Percentiles rank a stretch among this genome's conserved stretches.
Evolutionary conservation across 2,113 vertebrate species (phyloP).

Genomic region (Brachirus orientalis): DNA sequence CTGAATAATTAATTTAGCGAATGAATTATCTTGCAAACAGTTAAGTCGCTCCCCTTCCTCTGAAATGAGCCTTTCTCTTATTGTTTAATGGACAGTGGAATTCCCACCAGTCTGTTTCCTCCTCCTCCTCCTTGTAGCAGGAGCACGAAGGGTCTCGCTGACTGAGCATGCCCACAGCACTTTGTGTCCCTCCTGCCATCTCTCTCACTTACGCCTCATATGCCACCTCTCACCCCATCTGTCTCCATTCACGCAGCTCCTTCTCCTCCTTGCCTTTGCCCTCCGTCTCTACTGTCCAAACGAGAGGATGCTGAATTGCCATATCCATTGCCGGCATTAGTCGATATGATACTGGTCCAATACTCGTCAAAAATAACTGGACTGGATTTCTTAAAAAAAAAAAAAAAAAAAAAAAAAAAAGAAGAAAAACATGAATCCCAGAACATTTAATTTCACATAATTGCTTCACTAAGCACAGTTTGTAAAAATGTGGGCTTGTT

Average conservation of each 20-base stretch:
- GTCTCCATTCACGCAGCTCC: slow-evolving; percentile 54
- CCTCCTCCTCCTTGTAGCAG: slow-evolving; percentile 37
- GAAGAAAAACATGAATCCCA: no score
- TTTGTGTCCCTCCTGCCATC: slow-evolving; percentile 62
- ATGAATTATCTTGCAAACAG: slow-evolving; percentile 82
- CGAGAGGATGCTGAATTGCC: no score
- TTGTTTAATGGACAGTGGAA: slow-evolving; percentile 80
- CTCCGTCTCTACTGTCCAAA: slow-evolving; percentile 32
- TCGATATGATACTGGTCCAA: no score
- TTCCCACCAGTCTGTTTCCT: slow-evolving; percentile 61
- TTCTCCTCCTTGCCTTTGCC: slow-evolving; percentile 80
- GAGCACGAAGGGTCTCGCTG: slow-evolving; percentile 29
- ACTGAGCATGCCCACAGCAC: slow-evolving; percentile 73
- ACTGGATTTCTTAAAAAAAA: no score
- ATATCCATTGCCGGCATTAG: no score
- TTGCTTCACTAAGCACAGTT: no score
- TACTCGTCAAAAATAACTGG: no score
- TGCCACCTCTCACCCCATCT: slow-evolving; percentile 73
- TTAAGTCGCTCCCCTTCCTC: slow-evolving; percentile 62
- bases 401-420: no score
- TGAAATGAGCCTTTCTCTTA: slow-evolving; percentile 76
- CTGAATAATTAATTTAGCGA: slow-evolving; percentile 85
- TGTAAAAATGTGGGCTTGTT: no score
- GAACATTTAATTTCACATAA: no score
- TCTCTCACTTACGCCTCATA: slow-evolving; percentile 71